Evolutionary conservation across 2,113 vertebrate species (phyloP), one percentile per base, ranked within the genome.

Genomic region (Tamias sibiricus): DNA sequence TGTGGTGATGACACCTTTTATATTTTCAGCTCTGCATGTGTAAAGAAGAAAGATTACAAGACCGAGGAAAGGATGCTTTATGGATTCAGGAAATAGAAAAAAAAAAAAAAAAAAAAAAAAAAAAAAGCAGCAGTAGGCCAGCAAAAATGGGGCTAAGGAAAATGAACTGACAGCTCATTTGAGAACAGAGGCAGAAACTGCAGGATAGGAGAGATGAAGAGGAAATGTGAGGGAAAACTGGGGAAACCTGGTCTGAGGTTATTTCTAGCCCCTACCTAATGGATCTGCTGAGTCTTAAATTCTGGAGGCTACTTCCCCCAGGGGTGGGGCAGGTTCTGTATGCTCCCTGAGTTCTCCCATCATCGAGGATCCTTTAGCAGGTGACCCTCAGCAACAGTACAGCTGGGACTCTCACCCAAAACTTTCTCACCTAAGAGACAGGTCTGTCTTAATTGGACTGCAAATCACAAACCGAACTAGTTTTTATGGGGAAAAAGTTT

Each of bases 1-100:
- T 74, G 19, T 77, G 90, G 30, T 86, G 93, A 91, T 91, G 87
- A 92, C 59, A 85, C 35, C 93, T 97, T 96, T 74, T 92, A 93
- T 95, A 93, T 91, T 97, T 97, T 77, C 49, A 82, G 42, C 26
- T 94, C 49, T 93, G 57, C 28, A 49, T 44, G 44, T 40, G 40
- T 68, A 84, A 93, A 66, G 77, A 92, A 92, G 90, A 95, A 89
- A 82, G 83, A 92, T 93, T 74, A 90, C 28, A 90, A 95, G 47
- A n/a, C n/a, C n/a, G 49, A 83, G 92, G 66, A 94, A 93, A 71
- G 72, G 64, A 74, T 47, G 69, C 64, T 80, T 89, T 94, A 75
- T 49, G 2, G 20, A 91, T 47, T 85, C 87, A 95, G 49, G 24
- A 91, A 85, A 89, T 71, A 12, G 47, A 37, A 69, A 84, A 79